Percentiles rank a stretch among this genome's conserved stretches.
Evolutionary conservation across 2,888 invertebrate species (phyloP).

Genomic region (Dicranocentrus wangi): DNA sequence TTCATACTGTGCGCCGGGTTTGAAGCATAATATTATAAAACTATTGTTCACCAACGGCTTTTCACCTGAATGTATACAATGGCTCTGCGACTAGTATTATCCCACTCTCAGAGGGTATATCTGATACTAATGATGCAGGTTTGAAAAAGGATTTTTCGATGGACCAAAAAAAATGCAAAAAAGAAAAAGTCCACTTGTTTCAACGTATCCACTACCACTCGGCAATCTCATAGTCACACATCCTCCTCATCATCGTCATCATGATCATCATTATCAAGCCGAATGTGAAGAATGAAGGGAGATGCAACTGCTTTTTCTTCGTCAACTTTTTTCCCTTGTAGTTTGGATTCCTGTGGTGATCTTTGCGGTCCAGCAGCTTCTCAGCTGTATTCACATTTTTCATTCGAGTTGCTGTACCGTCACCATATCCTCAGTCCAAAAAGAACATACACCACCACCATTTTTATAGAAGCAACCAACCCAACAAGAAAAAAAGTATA

Average conservation of each 20-base stretch:
- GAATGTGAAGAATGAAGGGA: constrained; percentile 44
- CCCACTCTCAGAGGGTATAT: too few species aligned
- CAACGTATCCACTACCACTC: constrained; percentile 9
- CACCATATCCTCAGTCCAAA: not conserved
- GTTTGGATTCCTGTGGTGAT: constrained; percentile 70
- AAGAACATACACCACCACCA: too few species aligned
- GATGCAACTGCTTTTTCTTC: constrained; percentile 61
- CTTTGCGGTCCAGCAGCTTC: constrained; percentile 71
- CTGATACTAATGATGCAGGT: too few species aligned
- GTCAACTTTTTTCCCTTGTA: constrained; percentile 62
- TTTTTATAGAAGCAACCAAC: not conserved
- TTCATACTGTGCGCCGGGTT: not conserved
- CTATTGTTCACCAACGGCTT: not conserved
- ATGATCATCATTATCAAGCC: constrained; percentile 40
- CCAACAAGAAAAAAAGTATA: not conserved
- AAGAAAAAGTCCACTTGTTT: constrained; percentile 40
- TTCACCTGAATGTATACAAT: too few species aligned
- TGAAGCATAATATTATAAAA: not conserved
- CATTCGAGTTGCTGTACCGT: constrained; percentile 44
- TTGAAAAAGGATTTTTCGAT: too few species aligned
- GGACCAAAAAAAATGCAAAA: not conserved
- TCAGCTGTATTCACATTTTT: constrained; percentile 67
- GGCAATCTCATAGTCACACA: constrained; percentile 1
- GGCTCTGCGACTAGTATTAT: too few species aligned
- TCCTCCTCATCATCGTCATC: constrained; percentile 47